Base-by-base conservation (phyloP, 2,797 vertebrate species). In the Danio choprae region DNA sequence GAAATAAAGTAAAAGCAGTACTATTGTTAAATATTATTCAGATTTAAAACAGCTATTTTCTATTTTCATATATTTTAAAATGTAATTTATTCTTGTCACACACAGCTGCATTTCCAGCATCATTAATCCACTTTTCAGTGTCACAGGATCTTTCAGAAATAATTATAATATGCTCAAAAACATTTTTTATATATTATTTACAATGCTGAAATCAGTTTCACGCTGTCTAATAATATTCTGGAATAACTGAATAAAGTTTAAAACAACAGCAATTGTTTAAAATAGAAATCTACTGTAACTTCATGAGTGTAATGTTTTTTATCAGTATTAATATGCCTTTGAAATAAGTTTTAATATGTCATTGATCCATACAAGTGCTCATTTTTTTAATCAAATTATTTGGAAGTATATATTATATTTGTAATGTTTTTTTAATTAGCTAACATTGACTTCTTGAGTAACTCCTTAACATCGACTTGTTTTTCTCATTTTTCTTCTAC, bases 401-500 rank as follows among this genome's bases (percentile, higher is more conserved):
- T n/a, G n/a, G n/a, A n/a, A n/a, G 29, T 29, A 29, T 46, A 13
- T 51, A 51, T 51, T 11, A 10, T 11, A 4, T 11, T 10, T 51
- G 1, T 5, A 51, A 13, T 5, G 10, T 51, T 11, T 4, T 4
- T 11, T 11, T 51, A 11, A 51, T 51, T 4, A 4, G 38, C 11
- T 53, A 70, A 18, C 6, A 41, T 4, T 8, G 6, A 7, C 51
- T 71, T 53, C 55, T 18, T 40, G 2, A 71, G 55, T 20, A 0
- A 20, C 36, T 18, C 22, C 53, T 40, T 20, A 43, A 16, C 43
- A 29, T 29, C n/a, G 20, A 44, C 4, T 44, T 58, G 18, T 73
- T 58, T 73, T 11, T 12, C 9, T 46, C 0, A 0, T 63, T 50
- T 70, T 86, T 89, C 88, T 83, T 88, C 79, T 79, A 41, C 50